Percentiles rank a stretch among this genome's conserved stretches.
phyloP scores from a whole-genome alignment of 2,797 vertebrate genomes.

The Aldrovandia affinis region DNA sequence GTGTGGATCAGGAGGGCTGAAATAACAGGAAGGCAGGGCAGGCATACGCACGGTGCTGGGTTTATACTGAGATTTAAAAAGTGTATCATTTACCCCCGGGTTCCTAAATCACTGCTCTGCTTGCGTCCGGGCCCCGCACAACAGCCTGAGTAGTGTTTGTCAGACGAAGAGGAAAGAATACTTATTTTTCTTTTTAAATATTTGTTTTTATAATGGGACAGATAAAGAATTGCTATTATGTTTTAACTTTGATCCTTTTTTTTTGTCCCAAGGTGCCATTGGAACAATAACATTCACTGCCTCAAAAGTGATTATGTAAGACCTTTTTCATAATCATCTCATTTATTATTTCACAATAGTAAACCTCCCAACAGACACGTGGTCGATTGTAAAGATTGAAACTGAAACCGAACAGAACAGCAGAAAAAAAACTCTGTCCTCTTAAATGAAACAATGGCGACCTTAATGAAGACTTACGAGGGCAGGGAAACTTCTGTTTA shows the following conservation, averaged over 20 bases:
- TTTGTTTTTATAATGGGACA: neutral
- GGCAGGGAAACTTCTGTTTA: neutral
- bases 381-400: neutral
- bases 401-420: no score
- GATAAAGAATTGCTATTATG: neutral
- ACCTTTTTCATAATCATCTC: no score
- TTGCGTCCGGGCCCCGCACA: neutral
- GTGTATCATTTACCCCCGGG: constrained; percentile 3
- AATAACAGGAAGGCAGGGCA: constrained; percentile 34
- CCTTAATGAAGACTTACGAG: neutral
- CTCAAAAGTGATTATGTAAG: neutral
- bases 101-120: neutral
- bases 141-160: neutral
- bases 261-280: neutral
- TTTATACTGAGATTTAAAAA: constrained; percentile 30
- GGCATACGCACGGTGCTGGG: constrained; percentile 26
- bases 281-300: neutral
- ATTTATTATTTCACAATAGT: neutral
- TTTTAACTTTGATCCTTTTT: no score
- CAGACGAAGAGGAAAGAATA: neutral
- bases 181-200: neutral
- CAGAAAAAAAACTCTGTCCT: neutral
- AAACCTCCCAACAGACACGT: neutral
- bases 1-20: constrained; percentile 30
- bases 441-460: neutral